Percentiles rank a stretch among this genome's conserved stretches.
phyloP scores from a whole-genome alignment of 2,113 vertebrate genomes.

The Oryzias celebensis region DNA sequence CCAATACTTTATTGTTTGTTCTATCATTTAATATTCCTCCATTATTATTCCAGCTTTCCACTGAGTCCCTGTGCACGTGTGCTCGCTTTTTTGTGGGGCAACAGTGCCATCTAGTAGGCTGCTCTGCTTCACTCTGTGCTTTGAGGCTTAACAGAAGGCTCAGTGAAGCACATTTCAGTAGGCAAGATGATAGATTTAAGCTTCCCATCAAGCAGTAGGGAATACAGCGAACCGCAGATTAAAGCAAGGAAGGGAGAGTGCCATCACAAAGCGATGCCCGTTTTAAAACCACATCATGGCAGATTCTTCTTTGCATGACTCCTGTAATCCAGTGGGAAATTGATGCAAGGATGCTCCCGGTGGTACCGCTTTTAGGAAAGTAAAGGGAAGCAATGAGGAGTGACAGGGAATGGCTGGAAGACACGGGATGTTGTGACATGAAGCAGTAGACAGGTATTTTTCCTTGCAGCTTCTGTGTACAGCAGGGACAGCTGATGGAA shows the following conservation, averaged over 20 bases:
- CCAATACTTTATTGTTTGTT: slow-evolving; percentile 43
- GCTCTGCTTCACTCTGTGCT: slow-evolving; percentile 30
- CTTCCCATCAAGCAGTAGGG: slow-evolving; percentile 71
- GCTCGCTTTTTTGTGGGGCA: slow-evolving; percentile 50
- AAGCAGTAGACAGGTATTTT: slow-evolving; percentile 61
- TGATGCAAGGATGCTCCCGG: slow-evolving; percentile 72
- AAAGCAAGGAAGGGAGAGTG: slow-evolving; percentile 64
- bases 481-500: slow-evolving; percentile 51
- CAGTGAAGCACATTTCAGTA: slow-evolving; percentile 71
- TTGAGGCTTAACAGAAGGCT: slow-evolving; percentile 68
- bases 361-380: slow-evolving; percentile 46
- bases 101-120: slow-evolving; percentile 82
- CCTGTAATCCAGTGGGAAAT: slow-evolving; percentile 73
- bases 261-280: slow-evolving; percentile 58
- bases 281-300: slow-evolving; percentile 71
- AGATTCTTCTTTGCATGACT: slow-evolving; percentile 70
- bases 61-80: neutral
- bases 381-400: slow-evolving; percentile 61
- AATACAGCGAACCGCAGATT: slow-evolving; percentile 69
- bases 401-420: slow-evolving; percentile 66
- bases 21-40: slow-evolving; percentile 48
- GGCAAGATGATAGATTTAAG: slow-evolving; percentile 75
- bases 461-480: slow-evolving; percentile 39
- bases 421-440: slow-evolving; percentile 65
- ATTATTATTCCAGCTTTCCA: slow-evolving; percentile 40